Evolutionary conservation across 2,113 vertebrate species (phyloP), one percentile per base, ranked within the genome.

Genomic region (Apodemus speciosus): DNA sequence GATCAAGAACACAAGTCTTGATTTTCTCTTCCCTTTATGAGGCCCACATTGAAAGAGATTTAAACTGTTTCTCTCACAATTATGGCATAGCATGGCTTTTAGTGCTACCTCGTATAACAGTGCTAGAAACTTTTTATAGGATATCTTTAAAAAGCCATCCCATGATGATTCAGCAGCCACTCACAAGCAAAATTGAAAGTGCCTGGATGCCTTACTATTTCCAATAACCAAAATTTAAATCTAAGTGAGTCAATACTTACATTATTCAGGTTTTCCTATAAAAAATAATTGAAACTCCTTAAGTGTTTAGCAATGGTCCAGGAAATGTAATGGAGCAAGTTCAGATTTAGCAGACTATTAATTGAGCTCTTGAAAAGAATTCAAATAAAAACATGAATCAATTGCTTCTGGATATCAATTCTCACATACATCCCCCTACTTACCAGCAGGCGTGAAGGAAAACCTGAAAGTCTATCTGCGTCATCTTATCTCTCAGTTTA

Each of bases 231-330:
- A 95, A 16, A 21, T 30, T 85, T 73, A 96, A 92, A 64, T 56
- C 58, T 68, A 77, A 93, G 72, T 35, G 68, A 15, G 27, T 93
- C 93, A 88, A 69, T 96, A 66, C 85, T 92, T 94, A 23, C 15
- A 32, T 90, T 95, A 62, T 72, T 91, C 72, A 87, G 79, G 43
- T 85, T 95, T 95, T 95, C 93, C 49, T 94, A 88, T 86, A 93
- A 97, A 85, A 46, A 43, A 27, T 80, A 81, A 96, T 96, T 93
- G 96, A 97, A 95, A 40, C 71, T 95, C 92, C 90, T 96, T 88
- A 85, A 89, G 92, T 38, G 84, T 97, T 96, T 94, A 93, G 71
- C 20, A 30, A 76, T 76, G 85, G 49, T 60, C 27, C 43, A 25
- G 35, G 64, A 93, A 96, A 72, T 85, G 51, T 88, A 92, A 92